phyloP scores from a whole-genome alignment of 1,140 invertebrate genomes.

The Halesus radiatus region DNA sequence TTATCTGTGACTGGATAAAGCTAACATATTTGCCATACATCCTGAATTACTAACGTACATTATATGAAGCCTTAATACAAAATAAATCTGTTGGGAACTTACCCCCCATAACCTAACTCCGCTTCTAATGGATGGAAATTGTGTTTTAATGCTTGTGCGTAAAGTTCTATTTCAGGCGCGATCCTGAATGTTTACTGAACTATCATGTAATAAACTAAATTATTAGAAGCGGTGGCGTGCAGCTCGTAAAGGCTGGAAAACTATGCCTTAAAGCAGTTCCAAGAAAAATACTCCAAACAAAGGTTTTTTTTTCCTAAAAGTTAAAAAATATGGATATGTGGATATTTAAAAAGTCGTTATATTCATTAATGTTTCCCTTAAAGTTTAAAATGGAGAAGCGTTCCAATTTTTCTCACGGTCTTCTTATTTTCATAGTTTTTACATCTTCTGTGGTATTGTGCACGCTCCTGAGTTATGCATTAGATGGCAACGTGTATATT shows the following conservation, averaged over 20 bases:
- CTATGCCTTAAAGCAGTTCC: too few relatives aligned
- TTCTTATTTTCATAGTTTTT: too few relatives aligned
- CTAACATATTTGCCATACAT: constrained; percentile 27
- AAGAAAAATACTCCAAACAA: too few relatives aligned
- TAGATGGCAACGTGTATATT: too few relatives aligned
- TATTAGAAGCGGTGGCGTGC: neutral
- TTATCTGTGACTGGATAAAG: neutral
- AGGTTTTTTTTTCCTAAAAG: too few relatives aligned
- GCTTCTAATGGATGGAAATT: constrained; percentile 34
- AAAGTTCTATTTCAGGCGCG: constrained; percentile 2
- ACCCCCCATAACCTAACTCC: constrained; percentile 21
- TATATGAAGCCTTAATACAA: constrained; percentile 40
- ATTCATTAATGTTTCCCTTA: too few relatives aligned
- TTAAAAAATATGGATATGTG: too few relatives aligned
- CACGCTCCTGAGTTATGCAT: too few relatives aligned
- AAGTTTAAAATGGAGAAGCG: too few relatives aligned
- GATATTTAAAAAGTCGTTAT: too few relatives aligned
- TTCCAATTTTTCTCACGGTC: too few relatives aligned
- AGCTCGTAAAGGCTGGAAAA: neutral
- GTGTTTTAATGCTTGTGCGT: constrained; percentile 19
- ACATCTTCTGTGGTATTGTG: too few relatives aligned
- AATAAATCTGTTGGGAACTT: constrained; percentile 49
- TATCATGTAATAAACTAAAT: neutral
- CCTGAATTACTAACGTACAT: constrained; percentile 36
- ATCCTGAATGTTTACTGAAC: neutral